These are phyloP conservation scores for Clitarchus hookeri DNA, from an alignment of 2,888 invertebrate species.

Conservation along the genomic window DNA sequence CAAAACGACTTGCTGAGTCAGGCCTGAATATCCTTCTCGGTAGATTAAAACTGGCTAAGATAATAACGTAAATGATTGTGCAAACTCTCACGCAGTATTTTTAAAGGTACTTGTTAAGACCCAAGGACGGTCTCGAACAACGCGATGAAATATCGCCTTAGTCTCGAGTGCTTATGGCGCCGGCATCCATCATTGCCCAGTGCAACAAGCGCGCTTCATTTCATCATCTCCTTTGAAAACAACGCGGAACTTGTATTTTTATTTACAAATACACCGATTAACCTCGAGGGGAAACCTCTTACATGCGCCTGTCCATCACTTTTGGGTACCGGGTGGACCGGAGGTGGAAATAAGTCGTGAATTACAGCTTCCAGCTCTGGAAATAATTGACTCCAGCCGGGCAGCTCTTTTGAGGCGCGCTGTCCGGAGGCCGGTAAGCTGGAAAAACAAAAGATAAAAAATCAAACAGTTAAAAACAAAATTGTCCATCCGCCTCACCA, in stretches of 20 bases:
- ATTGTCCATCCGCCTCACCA: no score
- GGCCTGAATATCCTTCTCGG: no score
- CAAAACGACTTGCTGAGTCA: no score
- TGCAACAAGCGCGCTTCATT: background rate
- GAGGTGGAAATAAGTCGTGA: background rate
- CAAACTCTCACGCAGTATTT: no score
- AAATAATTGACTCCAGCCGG: background rate
- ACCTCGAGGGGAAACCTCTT: background rate
- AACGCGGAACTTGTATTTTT: background rate
- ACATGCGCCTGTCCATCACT: background rate
- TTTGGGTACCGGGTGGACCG: background rate
- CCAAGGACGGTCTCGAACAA: no score
- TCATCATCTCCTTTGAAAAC: no score
- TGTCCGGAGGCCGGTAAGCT: no score
- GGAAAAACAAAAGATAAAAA: no score
- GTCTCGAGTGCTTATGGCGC: background rate
- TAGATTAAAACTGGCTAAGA: no score
- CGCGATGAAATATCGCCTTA: background rate
- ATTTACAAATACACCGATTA: background rate
- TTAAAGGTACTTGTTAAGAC: no score
- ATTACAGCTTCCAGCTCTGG: background rate
- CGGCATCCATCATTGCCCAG: background rate
- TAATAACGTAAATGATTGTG: no score
- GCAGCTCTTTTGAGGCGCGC: background rate
- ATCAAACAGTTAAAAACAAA: no score